A percentile compares a stretch with the other conserved stretches of the same genome.
These are phyloP conservation scores for Spongilla lacustris DNA, from an alignment of 37 sponge, comb jelly and placozoan species.

Conservation along the genomic window DNA sequence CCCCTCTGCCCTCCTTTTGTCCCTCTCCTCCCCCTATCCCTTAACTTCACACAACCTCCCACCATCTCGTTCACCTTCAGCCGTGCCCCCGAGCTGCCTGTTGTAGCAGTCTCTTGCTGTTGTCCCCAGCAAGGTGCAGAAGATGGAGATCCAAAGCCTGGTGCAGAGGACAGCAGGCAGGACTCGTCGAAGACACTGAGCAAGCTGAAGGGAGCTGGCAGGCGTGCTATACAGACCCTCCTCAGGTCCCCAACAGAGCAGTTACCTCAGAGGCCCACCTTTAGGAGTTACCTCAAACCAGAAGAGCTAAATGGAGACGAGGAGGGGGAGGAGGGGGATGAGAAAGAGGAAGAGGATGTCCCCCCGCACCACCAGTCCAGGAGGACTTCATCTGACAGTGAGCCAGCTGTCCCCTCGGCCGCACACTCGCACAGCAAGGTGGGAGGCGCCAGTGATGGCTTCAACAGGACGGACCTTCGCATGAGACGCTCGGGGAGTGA, in stretches of 20 bases:
- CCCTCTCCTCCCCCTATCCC: not conserved
- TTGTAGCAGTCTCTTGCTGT: slow-evolving; percentile 37
- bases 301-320: slow-evolving; percentile 2
- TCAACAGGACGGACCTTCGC: not conserved
- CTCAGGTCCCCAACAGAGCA: not conserved
- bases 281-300: not conserved
- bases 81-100: slow-evolving; percentile 22
- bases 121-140: not conserved
- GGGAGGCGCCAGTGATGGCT: not conserved
- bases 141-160: not conserved
- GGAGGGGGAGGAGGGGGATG: not conserved
- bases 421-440: not conserved
- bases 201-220: not conserved
- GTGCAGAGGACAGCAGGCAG: not conserved
- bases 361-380: too few species aligned
- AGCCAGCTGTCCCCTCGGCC: not conserved
- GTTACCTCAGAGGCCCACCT: not conserved
- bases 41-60: too few species aligned
- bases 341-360: not conserved
- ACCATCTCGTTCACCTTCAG: not conserved
- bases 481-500: not conserved
- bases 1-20: not conserved
- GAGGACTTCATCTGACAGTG: not conserved
- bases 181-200: not conserved
- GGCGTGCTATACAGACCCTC: not conserved